Conservation (phyloP, 2,888 invertebrate species). For the Heliconius cydno region DNA sequence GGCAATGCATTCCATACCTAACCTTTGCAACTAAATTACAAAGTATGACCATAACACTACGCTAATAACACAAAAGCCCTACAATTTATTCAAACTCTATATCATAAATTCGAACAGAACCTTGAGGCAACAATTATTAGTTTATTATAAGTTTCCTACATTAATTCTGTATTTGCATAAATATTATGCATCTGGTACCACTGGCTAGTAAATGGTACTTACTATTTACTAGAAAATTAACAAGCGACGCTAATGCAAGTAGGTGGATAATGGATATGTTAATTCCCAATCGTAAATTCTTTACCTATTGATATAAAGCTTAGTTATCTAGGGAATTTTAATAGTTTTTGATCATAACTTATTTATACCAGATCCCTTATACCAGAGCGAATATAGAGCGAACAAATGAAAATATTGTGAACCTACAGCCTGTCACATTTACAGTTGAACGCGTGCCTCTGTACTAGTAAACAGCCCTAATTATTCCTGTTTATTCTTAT, state of each 20-base stretch:
- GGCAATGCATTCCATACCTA: slow-evolving; percentile 1
- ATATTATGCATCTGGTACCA: slow-evolving; percentile 28
- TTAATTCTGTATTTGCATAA: slow-evolving; percentile 34
- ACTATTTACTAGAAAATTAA: slow-evolving; percentile 24
- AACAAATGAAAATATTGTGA: too few relatives aligned
- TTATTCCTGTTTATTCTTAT: too few relatives aligned
- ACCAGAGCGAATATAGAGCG: too few relatives aligned
- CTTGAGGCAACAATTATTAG: slow-evolving; percentile 28
- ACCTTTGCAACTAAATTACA: background rate
- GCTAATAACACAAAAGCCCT: slow-evolving; percentile 9
- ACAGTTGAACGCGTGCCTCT: too few relatives aligned
- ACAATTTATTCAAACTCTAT: slow-evolving; percentile 3
- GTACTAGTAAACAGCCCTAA: too few relatives aligned
- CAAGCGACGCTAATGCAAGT: slow-evolving; percentile 28
- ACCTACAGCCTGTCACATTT: too few relatives aligned
- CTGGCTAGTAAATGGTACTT: background rate
- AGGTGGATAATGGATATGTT: slow-evolving; percentile 38
- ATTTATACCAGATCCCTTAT: background rate
- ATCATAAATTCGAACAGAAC: slow-evolving; percentile 6
- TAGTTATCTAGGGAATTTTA: slow-evolving; percentile 13
- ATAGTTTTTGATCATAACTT: slow-evolving; percentile 1
- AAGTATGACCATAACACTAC: background rate
- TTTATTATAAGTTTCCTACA: slow-evolving; percentile 26
- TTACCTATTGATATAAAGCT: slow-evolving; percentile 12
- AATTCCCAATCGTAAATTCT: slow-evolving; percentile 17